A percentile compares a stretch with the other conserved stretches of the same genome.
Evolutionary conservation across 2,797 vertebrate species (phyloP).

Genomic region (Poecilia wingei): DNA sequence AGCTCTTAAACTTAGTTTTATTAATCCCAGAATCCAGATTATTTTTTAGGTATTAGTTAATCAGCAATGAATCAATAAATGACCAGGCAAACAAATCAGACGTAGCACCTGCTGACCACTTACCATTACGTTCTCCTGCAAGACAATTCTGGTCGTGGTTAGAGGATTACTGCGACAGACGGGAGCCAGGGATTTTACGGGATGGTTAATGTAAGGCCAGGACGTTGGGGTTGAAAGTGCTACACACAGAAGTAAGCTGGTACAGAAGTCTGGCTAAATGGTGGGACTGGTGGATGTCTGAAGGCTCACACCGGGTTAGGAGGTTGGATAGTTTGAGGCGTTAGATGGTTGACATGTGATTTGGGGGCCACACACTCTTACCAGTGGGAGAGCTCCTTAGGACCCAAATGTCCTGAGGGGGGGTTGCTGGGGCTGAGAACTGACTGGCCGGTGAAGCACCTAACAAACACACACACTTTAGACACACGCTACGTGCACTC

Average conservation of each 20-base stretch:
- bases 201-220: slow-evolving; percentile 23
- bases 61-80: neutral
- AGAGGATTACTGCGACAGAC: slow-evolving; percentile 20
- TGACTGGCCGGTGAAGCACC: slow-evolving; percentile 69
- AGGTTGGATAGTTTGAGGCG: neutral
- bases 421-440: slow-evolving; percentile 70
- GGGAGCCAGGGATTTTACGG: slow-evolving; percentile 15
- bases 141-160: slow-evolving; percentile 18
- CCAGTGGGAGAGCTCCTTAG: slow-evolving; percentile 77
- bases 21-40: neutral
- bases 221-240: slow-evolving; percentile 31
- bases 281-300: slow-evolving; percentile 19
- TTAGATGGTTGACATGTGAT: neutral
- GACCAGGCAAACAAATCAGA: neutral
- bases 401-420: slow-evolving; percentile 80
- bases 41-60: neutral
- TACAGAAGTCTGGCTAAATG: slow-evolving; percentile 20
- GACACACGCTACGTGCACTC: slow-evolving; percentile 16
- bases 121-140: slow-evolving; percentile 23
- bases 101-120: slow-evolving; percentile 11
- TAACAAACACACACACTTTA: slow-evolving; percentile 74
- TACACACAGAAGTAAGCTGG: slow-evolving; percentile 40
- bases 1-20: neutral
- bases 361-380: slow-evolving; percentile 73
- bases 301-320: slow-evolving; percentile 30